phyloP scores from a whole-genome alignment of 2,797 vertebrate genomes.

The Hephaestus fuliginosus region DNA sequence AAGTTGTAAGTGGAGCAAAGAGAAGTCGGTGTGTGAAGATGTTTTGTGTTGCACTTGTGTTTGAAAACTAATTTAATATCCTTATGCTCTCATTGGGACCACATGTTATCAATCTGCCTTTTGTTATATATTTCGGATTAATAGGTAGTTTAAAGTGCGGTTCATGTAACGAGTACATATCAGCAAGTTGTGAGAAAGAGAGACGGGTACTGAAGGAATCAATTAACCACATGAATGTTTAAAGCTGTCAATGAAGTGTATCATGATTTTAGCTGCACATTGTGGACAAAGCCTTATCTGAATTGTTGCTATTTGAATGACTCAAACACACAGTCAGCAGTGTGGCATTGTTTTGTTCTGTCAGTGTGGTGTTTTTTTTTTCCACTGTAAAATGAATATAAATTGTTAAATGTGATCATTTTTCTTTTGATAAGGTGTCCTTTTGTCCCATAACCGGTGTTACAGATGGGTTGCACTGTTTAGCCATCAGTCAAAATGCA shows the following conservation, averaged over 20 bases:
- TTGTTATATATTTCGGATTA: conserved; percentile 41
- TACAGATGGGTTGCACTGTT: conserved; percentile 46
- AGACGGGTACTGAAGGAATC: conserved; percentile 50
- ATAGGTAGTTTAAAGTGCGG: conserved; percentile 24
- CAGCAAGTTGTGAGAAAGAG: conserved; percentile 31
- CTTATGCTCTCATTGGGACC: conserved; percentile 61
- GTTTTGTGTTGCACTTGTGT: conserved; percentile 53
- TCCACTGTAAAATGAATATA: conserved; percentile 53
- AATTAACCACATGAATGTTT: conserved; percentile 75
- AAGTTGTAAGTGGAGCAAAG: conserved; percentile 24
- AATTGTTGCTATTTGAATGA: conserved; percentile 64
- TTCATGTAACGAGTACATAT: conserved; percentile 48
- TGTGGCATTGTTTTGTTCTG: conserved; percentile 60
- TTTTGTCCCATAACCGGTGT: conserved; percentile 38
- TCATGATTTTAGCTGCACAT: conserved; percentile 73
- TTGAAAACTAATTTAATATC: conserved; percentile 44
- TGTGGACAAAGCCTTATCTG: conserved; percentile 81
- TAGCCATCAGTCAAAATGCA: conserved; percentile 57
- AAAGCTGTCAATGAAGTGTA: conserved; percentile 46
- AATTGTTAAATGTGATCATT: conserved; percentile 56
- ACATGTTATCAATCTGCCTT: conserved; percentile 50
- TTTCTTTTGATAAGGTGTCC: conserved; percentile 51
- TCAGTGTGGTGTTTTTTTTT: conserved; percentile 58
- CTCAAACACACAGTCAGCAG: conserved; percentile 40
- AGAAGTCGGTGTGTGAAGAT: conserved; percentile 43